These are phyloP conservation scores for Vulpes lagopus DNA, from an alignment of 2,113 vertebrate species.

Conservation along the genomic window DNA sequence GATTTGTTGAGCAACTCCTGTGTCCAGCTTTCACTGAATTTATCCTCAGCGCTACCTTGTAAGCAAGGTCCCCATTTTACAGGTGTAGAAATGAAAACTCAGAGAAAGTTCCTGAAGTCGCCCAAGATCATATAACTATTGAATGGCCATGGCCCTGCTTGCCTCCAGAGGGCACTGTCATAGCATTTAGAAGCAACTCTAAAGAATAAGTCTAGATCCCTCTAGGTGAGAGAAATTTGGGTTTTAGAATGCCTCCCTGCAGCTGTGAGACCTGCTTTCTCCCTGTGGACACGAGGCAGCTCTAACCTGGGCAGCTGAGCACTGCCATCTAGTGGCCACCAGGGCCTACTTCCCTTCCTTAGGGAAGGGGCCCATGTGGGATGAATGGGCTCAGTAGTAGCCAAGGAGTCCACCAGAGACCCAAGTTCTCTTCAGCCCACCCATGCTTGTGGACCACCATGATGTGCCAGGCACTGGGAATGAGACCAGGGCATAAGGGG, in stretches of 20 bases:
- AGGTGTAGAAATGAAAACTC: background rate
- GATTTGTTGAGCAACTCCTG: background rate
- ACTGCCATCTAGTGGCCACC: slow-evolving; percentile 76
- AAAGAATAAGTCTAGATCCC: background rate
- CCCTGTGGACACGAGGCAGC: too few relatives aligned
- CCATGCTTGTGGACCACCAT: fast-evolving
- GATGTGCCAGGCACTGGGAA: background rate
- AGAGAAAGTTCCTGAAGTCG: background rate
- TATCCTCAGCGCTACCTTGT: background rate
- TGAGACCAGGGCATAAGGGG: background rate
- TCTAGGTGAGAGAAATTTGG: background rate
- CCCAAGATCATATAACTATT: background rate
- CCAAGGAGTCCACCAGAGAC: background rate
- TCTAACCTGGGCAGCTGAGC: slow-evolving; percentile 50
- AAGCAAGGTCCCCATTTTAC: background rate
- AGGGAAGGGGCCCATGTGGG: background rate
- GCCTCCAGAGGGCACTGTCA: background rate
- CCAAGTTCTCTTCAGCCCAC: background rate
- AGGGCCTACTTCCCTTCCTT: background rate
- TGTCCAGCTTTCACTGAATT: background rate
- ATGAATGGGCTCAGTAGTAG: background rate
- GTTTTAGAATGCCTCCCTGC: background rate
- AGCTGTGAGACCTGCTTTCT: background rate
- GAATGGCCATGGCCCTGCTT: background rate
- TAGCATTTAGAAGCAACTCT: background rate